These are phyloP conservation scores for Drosophila kepulauana DNA, from an alignment of 1,140 invertebrate species.

Conservation along the genomic window DNA sequence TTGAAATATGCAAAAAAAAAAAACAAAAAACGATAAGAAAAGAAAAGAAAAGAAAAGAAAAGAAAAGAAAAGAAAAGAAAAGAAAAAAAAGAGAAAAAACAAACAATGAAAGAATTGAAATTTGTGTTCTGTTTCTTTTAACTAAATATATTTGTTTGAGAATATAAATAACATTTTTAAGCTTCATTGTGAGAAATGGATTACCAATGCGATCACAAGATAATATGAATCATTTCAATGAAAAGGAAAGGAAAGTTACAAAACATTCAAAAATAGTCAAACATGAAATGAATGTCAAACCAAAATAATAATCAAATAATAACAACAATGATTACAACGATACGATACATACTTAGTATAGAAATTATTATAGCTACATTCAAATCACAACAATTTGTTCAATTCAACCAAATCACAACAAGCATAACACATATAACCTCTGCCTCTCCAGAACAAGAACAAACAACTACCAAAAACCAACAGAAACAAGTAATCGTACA, in stretches of 20 bases:
- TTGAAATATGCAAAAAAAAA: conserved; percentile 73
- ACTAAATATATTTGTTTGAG: conserved; percentile 37
- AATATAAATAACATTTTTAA: conserved; percentile 21
- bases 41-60: conserved; percentile 22
- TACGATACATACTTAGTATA: conserved; percentile 3
- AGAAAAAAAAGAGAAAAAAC: conserved; percentile 19
- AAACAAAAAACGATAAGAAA: conserved; percentile 24
- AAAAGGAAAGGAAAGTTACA: conserved; percentile 13
- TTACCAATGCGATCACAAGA: background rate
- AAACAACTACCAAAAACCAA: conserved; percentile 52
- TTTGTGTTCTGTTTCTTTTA: conserved; percentile 50
- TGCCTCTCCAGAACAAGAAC: conserved; percentile 32
- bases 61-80: conserved; percentile 6
- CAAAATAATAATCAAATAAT: background rate
- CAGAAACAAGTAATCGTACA: conserved; percentile 53
- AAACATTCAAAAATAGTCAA: conserved; percentile 8
- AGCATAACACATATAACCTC: conserved; percentile 70
- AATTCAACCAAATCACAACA: conserved; percentile 65
- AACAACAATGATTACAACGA: conserved; percentile 46
- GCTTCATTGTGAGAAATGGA: background rate
- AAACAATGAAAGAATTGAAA: conserved; percentile 19
- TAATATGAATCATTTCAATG: conserved; percentile 11
- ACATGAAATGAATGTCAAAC: conserved; percentile 8
- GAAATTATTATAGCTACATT: conserved; percentile 11
- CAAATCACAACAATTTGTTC: conserved; percentile 7